Base-by-base conservation (phyloP, 2,888 invertebrate species). In the Torymus auratus region DNA sequence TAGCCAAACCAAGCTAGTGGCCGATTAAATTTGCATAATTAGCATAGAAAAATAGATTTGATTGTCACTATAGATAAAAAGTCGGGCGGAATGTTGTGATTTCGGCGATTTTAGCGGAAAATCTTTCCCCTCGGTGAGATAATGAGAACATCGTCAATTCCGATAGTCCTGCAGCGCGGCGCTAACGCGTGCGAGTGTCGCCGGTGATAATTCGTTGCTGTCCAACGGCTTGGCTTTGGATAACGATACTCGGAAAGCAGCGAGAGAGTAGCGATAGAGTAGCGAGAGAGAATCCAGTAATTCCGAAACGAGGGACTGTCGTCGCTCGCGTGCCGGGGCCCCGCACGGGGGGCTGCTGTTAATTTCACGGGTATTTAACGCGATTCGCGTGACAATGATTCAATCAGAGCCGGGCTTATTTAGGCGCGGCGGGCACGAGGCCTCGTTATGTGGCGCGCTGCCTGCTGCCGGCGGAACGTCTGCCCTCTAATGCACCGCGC, bases 331-430 rank as follows among this genome's bases (percentile, higher is more conserved):
- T 87, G 88, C 85, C 84, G 76, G 85, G 86, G 86, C 83, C 84
- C 80, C 85, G 84, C n/a, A 62, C 61, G 62, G n/a, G n/a, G n/a
- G n/a, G n/a, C 13, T 28, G 67, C 69, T 69, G 86, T 88, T 90
- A 89, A 90, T 90, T 90, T 90, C 89, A 90, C 89, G 90, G 88
- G 86, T 88, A 88, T 90, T 89, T 90, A 90, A 88, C 89, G 87
- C 88, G 85, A 86, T 86, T 86, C 85, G 85, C 83, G 84, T 82
- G 86, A 89, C 88, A 89, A 89, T 89, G 87, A 89, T 88, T 88
- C 85, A 88, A 89, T 89, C 89, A 87, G 86, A 84, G 70, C 50
- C 50, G 28, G 23, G 89, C 88, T 89, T 88, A 88, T 87, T 87
- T 87, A 80, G 78, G 80, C 83, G 56, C 67, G 41, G 52, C 67